These are phyloP conservation scores for Pedicia rivosa DNA, from an alignment of 2,888 invertebrate species.

Conservation along the genomic window DNA sequence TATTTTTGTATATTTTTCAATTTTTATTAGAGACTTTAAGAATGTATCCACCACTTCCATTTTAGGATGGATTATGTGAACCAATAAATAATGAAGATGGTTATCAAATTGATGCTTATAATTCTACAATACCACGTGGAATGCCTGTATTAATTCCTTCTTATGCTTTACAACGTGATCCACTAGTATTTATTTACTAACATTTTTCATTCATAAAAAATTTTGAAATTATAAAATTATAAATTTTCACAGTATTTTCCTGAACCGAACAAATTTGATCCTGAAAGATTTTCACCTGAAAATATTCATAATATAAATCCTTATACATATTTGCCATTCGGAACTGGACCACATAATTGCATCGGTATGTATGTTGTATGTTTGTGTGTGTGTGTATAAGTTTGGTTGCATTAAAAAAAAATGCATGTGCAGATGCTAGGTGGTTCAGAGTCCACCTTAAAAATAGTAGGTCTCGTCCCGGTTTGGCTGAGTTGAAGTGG, in stretches of 20 bases:
- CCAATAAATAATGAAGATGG: slow-evolving; percentile 13
- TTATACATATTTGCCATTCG: slow-evolving; percentile 29
- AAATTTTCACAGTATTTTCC: slow-evolving; percentile 28
- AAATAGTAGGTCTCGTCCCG: too few relatives aligned
- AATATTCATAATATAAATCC: slow-evolving; percentile 22
- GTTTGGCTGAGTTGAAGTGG: too few relatives aligned
- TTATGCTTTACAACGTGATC: slow-evolving; percentile 25
- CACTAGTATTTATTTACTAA: too few relatives aligned
- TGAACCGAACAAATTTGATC: slow-evolving; percentile 24
- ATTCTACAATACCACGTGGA: slow-evolving; percentile 20
- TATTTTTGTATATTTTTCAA: too few relatives aligned
- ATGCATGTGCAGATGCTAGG: too few relatives aligned
- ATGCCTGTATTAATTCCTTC: slow-evolving; percentile 26
- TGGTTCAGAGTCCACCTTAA: too few relatives aligned
- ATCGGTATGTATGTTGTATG: too few relatives aligned
- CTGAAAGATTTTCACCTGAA: slow-evolving; percentile 26
- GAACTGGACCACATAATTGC: slow-evolving; percentile 27
- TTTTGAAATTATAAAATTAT: slow-evolving; percentile 6
- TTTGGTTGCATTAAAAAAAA: too few relatives aligned
- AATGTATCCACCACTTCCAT: slow-evolving; percentile 27
- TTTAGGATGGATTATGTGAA: slow-evolving; percentile 26
- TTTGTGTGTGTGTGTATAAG: too few relatives aligned
- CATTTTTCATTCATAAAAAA: too few relatives aligned
- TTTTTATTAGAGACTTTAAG: slow-evolving; percentile 25
- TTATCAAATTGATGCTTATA: slow-evolving; percentile 21